Base-by-base conservation (phyloP, 92 coral and sea anemone species). In the Ricordea florida region DNA sequence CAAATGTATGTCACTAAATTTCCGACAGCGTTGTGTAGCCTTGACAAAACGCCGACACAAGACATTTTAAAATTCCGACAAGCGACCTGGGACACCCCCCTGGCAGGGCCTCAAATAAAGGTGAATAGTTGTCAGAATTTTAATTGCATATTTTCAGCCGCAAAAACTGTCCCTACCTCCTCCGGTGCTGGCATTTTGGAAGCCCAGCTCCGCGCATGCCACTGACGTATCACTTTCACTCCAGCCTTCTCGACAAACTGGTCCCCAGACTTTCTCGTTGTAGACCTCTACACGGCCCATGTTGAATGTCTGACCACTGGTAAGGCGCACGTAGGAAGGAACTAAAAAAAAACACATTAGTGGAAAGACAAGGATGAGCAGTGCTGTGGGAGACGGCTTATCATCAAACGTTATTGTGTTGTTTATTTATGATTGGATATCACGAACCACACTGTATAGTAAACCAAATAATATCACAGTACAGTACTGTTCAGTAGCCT, bases 221-320 rank as follows among this genome's bases (percentile, higher is more conserved):
- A 91, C 90, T 5, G 70, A 22, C 1, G 97, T 61, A 44, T 56
- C 80, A 29, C 49, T 44, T 43, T 60, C 29, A 16, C 78, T 62
- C 97, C 97, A 91, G n/a, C 85, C 87, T 6, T 49, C 74, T 2
- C 69, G 68, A 28, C 97, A 91, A 24, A 91, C 90, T 38, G 73
- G 79, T 25, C 84, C 62, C 97, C 97, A 91, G 55, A 35, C 66
- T 22, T 79, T 88, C 66, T 79, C 72, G 25, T 72, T 51, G 57
- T 85, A 91, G 3, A 91, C 70, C 47, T 79, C 85, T 22, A 91
- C 97, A 29, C 60, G 61, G 34, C 92, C 97, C 9, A 24, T 23
- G 20, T 62, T 34, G 72, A 82, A 82, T 1, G 49, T n/a, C 3
- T 51, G 31, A n/a, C 82, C 81, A 20, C 63, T 52, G 30, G 21